Evolutionary conservation across 1,140 invertebrate genomes (phyloP), one percentile per base, ranked within the genome.

Genomic region (Zaprionus davidi): DNA sequence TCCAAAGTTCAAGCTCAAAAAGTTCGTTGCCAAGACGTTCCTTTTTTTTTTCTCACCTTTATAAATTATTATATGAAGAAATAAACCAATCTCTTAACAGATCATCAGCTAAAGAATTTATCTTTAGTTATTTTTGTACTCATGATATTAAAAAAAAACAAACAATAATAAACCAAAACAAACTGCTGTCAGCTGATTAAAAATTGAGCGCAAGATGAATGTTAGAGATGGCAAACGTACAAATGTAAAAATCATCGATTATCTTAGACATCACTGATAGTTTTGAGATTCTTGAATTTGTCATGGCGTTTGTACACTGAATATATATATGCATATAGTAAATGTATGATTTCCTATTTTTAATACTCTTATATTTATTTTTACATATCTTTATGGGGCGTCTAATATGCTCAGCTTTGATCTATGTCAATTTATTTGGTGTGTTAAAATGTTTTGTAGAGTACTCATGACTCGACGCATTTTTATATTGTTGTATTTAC

Each of bases 181-280:
- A 51, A 12, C 20, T 12, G 46, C 20, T 51, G 46, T 1, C 46
- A 51, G 46, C 46, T 51, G 46, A 11, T 64, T 12, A 34, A n/a
- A 15, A 12, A 13, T 22, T 46, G 41, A 7, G n/a, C n/a, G 46
- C 20, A 22, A 22, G 46, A 24, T 20, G 1, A 51, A 24, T 24
- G 46, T 24, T 51, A 51, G 46, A 51, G 46, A 51, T 51, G 46
- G 12, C 9, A 22, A 13, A 24, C 11, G 20, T 2, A 24, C 1
- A 3, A 20, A 51, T 24, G 15, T 9, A 3, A 2, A 38, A 60
- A 11, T 4, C 60, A 62, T 70, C 67, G 46, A 70, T 62, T 28
- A 7, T 22, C 26, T 70, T 20, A 15, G 4, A 7, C 20, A 53
- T 3, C n/a, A 12, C n/a, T 58, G 31, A 70, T 62, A 62, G 67